Evolutionary conservation across 2,113 vertebrate genomes (phyloP).

Genomic region (Austrofundulus limnaeus): DNA sequence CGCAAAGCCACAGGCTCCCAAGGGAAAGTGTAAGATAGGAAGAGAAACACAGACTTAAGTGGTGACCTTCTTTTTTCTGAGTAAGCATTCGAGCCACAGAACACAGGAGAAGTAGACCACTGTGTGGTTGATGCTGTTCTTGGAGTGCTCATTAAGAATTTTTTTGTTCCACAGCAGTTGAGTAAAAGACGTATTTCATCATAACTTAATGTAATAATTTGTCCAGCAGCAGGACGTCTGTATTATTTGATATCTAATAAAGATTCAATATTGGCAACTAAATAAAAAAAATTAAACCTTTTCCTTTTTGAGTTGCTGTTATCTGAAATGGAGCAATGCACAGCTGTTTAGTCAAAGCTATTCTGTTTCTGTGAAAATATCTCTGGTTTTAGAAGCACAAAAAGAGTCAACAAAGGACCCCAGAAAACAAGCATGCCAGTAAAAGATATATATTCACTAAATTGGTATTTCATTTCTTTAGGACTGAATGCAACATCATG

Average conservation of each 20-base stretch:
- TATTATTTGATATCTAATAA: neutral
- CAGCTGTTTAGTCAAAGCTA: neutral
- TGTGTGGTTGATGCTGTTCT: constrained; percentile 40
- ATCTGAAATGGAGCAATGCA: neutral
- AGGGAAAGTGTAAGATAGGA: constrained; percentile 26
- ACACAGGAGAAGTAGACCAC: constrained; percentile 22
- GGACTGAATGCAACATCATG: too few species aligned
- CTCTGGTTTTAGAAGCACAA: neutral
- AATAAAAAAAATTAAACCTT: too few species aligned
- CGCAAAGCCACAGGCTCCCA: constrained; percentile 40
- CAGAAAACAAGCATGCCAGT: neutral
- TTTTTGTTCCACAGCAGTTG: constrained; percentile 9
- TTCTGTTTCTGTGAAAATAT: neutral
- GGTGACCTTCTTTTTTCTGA: constrained; percentile 33
- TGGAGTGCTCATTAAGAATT: constrained; percentile 25
- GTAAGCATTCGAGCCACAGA: constrained; percentile 12
- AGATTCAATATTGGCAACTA: too few species aligned
- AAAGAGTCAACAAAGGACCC: neutral
- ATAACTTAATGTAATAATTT: neutral
- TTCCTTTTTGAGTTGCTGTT: neutral
- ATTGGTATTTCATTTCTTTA: too few species aligned
- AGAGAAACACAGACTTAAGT: constrained; percentile 28
- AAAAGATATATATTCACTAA: neutral
- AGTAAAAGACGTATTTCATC: neutral
- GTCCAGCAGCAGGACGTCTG: neutral